Base-by-base conservation (phyloP, 2,888 invertebrate species). In the Eupithecia vulgata region DNA sequence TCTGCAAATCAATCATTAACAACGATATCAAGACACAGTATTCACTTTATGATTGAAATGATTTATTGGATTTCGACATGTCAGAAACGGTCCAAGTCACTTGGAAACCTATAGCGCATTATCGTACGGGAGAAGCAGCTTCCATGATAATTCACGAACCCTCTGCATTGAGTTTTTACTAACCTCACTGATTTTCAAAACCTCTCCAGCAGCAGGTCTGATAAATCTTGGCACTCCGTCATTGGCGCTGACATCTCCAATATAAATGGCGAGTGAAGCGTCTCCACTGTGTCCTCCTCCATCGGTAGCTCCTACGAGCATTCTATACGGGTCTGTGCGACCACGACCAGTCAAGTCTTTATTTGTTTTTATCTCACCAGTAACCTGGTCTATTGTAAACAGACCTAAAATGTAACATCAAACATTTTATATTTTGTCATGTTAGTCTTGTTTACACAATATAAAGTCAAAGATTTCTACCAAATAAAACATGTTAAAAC, bases 161-260 rank as follows among this genome's bases (percentile, higher is more conserved):
- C 30, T 4, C 30, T 30, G 30, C 4, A 30, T 30, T 30, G 30
- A 30, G 30, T 30, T 21, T 5, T 69, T 15, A 73, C 79, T 78
- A 76, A 96, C 96, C 95, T 97, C 97, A 25, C 96, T 95, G 7
- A 97, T 92, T 81, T 95, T 95, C 0, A 97, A 95, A n/a, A 95
- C 90, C 87, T 97, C 97, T 59, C 96, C 96, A 5, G 95, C 88
- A 10, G 95, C 95, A 0, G 97, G 97, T 70, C 96, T 94, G 21
- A 97, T 95, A 82, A 97, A 97, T 35, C 95, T 94, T 0, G 97
- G 97, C 1, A 97, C 96, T 0, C 97, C 97, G 85, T 97, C 97
- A 82, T 97, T 97, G 73, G 96, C 96, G 68, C 97, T 97, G 0
- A 97, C 97, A 81, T 97, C 97, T 0, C 97, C 97, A 57, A 98